Evolutionary conservation across 2,888 invertebrate genomes (phyloP).

Genomic region (Plagodis pulveraria): DNA sequence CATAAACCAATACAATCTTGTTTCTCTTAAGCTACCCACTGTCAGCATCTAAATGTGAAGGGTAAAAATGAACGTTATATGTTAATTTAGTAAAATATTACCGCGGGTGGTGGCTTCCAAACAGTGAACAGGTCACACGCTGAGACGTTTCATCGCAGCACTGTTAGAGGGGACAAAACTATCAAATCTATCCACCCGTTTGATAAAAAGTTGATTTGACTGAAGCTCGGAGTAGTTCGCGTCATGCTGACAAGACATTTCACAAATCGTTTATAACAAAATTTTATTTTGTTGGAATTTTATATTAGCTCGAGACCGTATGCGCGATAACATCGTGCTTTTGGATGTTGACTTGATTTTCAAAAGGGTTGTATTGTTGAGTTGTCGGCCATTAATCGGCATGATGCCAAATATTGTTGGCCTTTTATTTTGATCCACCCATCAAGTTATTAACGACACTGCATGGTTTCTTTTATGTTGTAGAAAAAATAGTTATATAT

Average conservation of each 20-base stretch:
- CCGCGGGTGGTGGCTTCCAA: slow-evolving; percentile 73
- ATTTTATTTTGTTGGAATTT: slow-evolving; percentile 46
- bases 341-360: slow-evolving; percentile 65
- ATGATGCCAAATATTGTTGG: slow-evolving; percentile 49
- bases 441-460: slow-evolving; percentile 26
- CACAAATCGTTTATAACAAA: slow-evolving; percentile 78
- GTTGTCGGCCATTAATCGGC: slow-evolving; percentile 66
- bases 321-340: slow-evolving; percentile 72
- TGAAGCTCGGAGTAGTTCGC: slow-evolving; percentile 45
- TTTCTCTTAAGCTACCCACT: slow-evolving; percentile 52
- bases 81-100: slow-evolving; percentile 63
- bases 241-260: slow-evolving; percentile 83
- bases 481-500: not conserved
- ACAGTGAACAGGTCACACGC: slow-evolving; percentile 71
- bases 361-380: slow-evolving; percentile 68
- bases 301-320: slow-evolving; percentile 42
- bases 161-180: slow-evolving; percentile 68
- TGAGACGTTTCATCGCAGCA: slow-evolving; percentile 76
- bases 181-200: slow-evolving; percentile 60
- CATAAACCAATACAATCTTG: slow-evolving; percentile 57
- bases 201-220: slow-evolving; percentile 50
- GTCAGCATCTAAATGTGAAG: slow-evolving; percentile 48
- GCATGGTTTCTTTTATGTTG: slow-evolving; percentile 5
- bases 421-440: slow-evolving; percentile 24
- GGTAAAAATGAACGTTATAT: slow-evolving; percentile 69